These are phyloP conservation scores for Drosophila athabasca DNA, from an alignment of 1,140 invertebrate species.

Conservation along the genomic window DNA sequence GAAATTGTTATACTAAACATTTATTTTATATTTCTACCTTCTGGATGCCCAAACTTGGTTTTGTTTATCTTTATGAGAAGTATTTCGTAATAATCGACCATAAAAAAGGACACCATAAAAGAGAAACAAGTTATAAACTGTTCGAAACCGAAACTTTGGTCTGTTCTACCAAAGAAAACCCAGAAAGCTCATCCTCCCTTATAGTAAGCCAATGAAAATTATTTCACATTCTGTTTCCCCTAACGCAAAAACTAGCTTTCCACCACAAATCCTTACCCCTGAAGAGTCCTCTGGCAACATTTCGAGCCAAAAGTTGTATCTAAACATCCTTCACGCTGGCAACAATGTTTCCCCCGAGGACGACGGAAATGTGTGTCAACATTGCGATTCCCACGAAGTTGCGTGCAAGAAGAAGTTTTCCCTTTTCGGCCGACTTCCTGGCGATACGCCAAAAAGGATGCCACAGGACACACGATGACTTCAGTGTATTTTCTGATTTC, in stretches of 20 bases:
- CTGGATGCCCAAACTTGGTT: slow-evolving; percentile 33
- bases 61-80: not conserved
- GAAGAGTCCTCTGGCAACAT: not conserved
- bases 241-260: not conserved
- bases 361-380: slow-evolving; percentile 30
- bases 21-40: not conserved
- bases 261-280: slow-evolving; percentile 11
- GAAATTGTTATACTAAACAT: not conserved
- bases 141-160: too few species aligned
- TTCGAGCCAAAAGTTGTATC: slow-evolving; percentile 19
- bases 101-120: too few species aligned
- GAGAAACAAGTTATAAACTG: too few species aligned
- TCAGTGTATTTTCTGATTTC: slow-evolving; percentile 75
- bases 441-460: slow-evolving; percentile 67
- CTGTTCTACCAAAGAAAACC: too few species aligned
- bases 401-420: slow-evolving; percentile 26
- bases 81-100: too few species aligned
- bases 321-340: slow-evolving; percentile 5
- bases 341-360: slow-evolving; percentile 10
- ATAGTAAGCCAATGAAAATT: too few species aligned
- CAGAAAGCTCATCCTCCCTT: not conserved
- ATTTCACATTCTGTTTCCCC: not conserved
- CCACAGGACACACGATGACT: slow-evolving; percentile 64
- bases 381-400: slow-evolving; percentile 37
- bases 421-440: slow-evolving; percentile 41